Base-by-base conservation (phyloP, 2,888 invertebrate species). In the Hyppa rectilinea region DNA sequence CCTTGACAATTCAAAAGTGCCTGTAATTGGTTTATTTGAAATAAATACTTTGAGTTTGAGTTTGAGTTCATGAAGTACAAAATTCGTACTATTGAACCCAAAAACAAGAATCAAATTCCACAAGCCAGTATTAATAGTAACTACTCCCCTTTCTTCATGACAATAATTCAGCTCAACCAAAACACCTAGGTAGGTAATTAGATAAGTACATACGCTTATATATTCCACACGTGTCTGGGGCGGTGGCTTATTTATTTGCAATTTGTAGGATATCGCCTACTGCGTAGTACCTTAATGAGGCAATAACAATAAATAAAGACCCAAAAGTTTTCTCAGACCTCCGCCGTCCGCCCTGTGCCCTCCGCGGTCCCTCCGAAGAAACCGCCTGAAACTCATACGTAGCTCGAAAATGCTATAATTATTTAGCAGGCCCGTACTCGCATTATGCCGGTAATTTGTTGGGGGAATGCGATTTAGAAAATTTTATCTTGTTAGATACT, bases 241-340 rank as follows among this genome's bases (percentile, higher is more conserved):
- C 75, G 87, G 90, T 85, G 91, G 92, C 94, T 92, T 95, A 95
- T 95, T 94, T 95, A 95, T 95, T 94, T 92, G 94, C 93, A 95
- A 95, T 95, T 95, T 94, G 95, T 94, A 91, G 94, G 92, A 94
- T 95, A 96, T 96, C 94, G 94, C 91, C 92, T 92, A 91, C 92
- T 94, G 93, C 92, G 93, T 93, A 94, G 92, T 92, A 93, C 94
- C 94, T 94, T 96, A 96, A 96, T 95, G 95, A 95, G 95, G 95
- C 91, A 94, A 96, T 96, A 96, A 96, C 95, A 95, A 95, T 96
- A 96, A 96, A 96, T 96, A 95, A 95, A 92, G 95, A 93, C 95
- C 95, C 95, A 93, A 95, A 95, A 95, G 92, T 95, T 95, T 94
- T 94, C 94, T 94, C 90, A 90, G 92, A 90, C 90, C 90, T 90